A percentile compares a stretch with the other conserved stretches of the same genome.
Evolutionary conservation across 2,797 vertebrate species (phyloP).

Genomic region (Gambelia wislizenii): DNA sequence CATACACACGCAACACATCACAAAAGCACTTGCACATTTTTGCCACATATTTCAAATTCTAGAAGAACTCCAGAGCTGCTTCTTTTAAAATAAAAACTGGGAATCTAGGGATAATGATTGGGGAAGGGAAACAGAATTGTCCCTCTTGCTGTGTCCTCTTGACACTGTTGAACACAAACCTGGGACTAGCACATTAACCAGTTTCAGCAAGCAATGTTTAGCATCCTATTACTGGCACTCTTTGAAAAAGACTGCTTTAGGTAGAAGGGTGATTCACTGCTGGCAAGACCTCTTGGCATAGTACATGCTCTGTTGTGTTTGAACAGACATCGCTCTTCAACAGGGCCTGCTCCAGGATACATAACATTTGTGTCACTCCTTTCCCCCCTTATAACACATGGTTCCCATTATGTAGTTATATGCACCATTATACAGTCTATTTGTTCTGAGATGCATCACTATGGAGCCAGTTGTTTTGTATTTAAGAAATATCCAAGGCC

Average conservation of each 20-base stretch:
- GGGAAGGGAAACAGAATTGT: too few relatives aligned
- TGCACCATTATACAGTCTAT: not conserved
- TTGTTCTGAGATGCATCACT: not conserved
- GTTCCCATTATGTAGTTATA: not conserved
- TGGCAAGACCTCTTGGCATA: conserved; percentile 16
- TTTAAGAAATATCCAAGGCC: not conserved
- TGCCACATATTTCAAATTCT: not conserved
- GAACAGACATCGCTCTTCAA: conserved; percentile 28
- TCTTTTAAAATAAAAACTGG: not conserved
- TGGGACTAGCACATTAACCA: not conserved
- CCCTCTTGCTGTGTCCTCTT: not conserved
- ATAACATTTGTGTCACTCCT: fast-evolving
- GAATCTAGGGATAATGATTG: not conserved
- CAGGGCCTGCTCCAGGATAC: conserved; percentile 32
- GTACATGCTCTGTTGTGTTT: conserved; percentile 54
- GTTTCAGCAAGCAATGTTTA: conserved; percentile 43
- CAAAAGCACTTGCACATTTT: not conserved
- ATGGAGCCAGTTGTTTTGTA: not conserved
- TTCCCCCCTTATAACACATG: conserved; percentile 17
- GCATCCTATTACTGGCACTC: conserved; percentile 31
- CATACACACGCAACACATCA: not conserved
- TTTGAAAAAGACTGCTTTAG: conserved; percentile 37
- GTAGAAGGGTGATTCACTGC: conserved; percentile 57
- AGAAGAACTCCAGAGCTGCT: not conserved
- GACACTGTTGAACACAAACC: not conserved